A percentile compares a stretch with the other conserved stretches of the same genome.
These are phyloP conservation scores for Lutraria rhynchaena DNA, from an alignment of 1,140 invertebrate genomes.

Conservation along the genomic window DNA sequence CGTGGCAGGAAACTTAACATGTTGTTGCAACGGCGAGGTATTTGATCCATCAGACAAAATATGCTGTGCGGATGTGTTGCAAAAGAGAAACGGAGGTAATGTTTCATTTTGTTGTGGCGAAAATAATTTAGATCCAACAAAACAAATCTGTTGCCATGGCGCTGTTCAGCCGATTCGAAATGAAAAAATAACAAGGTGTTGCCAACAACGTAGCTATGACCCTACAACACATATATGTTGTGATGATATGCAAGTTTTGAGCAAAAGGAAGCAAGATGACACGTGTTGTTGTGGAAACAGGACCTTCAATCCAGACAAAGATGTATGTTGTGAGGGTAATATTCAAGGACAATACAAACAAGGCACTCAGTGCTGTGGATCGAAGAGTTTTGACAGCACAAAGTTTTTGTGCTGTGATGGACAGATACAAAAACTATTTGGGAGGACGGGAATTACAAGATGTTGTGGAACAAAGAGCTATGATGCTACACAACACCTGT, in stretches of 20 bases:
- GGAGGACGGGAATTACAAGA: neutral
- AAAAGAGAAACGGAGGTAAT: conserved; percentile 18
- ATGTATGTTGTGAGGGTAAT: conserved; percentile 15
- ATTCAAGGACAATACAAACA: conserved; percentile 10
- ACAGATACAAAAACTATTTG: neutral
- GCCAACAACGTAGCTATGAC: conserved; percentile 22
- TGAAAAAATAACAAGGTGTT: conserved; percentile 26
- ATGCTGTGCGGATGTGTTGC: conserved; percentile 11
- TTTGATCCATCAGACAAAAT: conserved; percentile 17
- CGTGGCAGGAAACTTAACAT: conserved; percentile 29
- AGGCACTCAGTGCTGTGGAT: conserved; percentile 39
- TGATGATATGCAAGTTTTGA: conserved; percentile 4
- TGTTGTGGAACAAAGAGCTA: conserved; percentile 41
- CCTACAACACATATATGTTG: conserved; percentile 27
- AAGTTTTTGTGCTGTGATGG: conserved; percentile 41
- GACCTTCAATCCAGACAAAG: conserved; percentile 17
- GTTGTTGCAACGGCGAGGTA: conserved; percentile 13
- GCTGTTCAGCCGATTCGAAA: neutral
- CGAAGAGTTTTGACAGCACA: conserved; percentile 24
- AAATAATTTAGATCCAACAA: conserved; percentile 8
- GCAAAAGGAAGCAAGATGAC: conserved; percentile 8
- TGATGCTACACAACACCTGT: conserved; percentile 12
- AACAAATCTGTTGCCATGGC: conserved; percentile 26
- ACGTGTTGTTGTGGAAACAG: conserved; percentile 35
- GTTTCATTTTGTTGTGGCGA: conserved; percentile 22